Evolutionary conservation across 92 coral and sea anemone species (phyloP).

Genomic region (Paragorgia papillata): DNA sequence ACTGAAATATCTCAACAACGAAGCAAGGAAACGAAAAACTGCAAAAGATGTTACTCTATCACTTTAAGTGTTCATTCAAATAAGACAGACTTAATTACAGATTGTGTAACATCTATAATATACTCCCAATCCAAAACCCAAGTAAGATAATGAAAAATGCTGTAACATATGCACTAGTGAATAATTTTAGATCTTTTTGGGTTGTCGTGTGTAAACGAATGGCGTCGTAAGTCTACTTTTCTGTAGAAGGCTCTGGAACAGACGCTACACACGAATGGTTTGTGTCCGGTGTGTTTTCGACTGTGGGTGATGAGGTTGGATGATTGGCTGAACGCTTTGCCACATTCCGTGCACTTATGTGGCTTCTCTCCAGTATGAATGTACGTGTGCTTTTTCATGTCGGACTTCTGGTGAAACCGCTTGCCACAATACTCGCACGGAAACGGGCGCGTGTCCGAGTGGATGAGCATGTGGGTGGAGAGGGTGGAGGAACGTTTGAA

Average conservation of each 20-base stretch:
- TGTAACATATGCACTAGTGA: too few species aligned
- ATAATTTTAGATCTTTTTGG: too few species aligned
- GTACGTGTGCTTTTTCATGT: slow-evolving; percentile 95
- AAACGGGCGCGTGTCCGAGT: slow-evolving; percentile 94
- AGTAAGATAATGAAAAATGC: too few species aligned
- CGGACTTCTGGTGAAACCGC: slow-evolving; percentile 95
- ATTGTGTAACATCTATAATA: too few species aligned
- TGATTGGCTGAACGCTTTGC: slow-evolving; percentile 94
- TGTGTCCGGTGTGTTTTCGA: slow-evolving; percentile 89
- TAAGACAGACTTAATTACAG: too few species aligned
- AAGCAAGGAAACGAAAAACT: too few species aligned
- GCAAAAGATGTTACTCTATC: too few species aligned
- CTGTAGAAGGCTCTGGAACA: slow-evolving; percentile 92
- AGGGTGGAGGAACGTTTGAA: slow-evolving; percentile 93
- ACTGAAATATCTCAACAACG: too few species aligned
- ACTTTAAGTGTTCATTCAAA: too few species aligned
- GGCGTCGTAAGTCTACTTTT: slow-evolving; percentile 90
- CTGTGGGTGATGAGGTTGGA: slow-evolving; percentile 97
- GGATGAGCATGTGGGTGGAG: slow-evolving; percentile 95
- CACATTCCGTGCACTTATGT: slow-evolving; percentile 83
- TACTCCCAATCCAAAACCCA: too few species aligned
- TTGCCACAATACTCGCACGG: slow-evolving; percentile 88
- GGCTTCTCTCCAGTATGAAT: slow-evolving; percentile 97
- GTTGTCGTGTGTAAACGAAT: slow-evolving; percentile 38
- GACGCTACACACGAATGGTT: slow-evolving; percentile 83